phyloP scores from a whole-genome alignment of 1,140 invertebrate species.

The Drosophila chauvacae region DNA sequence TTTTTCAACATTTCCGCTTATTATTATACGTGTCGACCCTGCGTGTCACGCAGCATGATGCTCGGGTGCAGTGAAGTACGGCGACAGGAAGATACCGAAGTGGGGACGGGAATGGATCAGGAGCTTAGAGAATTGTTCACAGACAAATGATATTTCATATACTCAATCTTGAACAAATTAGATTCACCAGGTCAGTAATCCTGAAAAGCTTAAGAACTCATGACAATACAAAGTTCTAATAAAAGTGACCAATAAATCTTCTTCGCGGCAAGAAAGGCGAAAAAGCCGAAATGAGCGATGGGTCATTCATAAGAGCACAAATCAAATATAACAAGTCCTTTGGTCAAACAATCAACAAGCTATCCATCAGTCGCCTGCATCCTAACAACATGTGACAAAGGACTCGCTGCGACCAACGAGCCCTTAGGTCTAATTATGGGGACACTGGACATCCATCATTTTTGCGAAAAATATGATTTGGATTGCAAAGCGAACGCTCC shows the following conservation, averaged over 20 bases:
- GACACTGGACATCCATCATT: constrained; percentile 59
- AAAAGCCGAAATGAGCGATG: constrained; percentile 33
- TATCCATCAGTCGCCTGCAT: constrained; percentile 57
- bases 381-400: constrained; percentile 45
- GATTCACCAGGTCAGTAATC: neutral
- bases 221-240: neutral
- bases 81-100: constrained; percentile 8
- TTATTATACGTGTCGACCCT: constrained; percentile 80
- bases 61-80: constrained; percentile 32
- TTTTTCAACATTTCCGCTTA: constrained; percentile 83
- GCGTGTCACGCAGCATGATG: constrained; percentile 65
- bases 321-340: constrained; percentile 39
- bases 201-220: neutral
- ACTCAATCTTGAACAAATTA: neutral
- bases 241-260: constrained; percentile 1
- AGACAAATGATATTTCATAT: constrained; percentile 61
- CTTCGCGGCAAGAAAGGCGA: neutral
- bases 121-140: neutral
- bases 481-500: constrained; percentile 12
- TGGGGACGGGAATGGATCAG: neutral
- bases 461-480: constrained; percentile 25
- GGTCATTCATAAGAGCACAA: constrained; percentile 3
- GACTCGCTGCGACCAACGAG: constrained; percentile 5
- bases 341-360: constrained; percentile 58
- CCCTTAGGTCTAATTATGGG: constrained; percentile 61